Evolutionary conservation across 2,888 invertebrate species (phyloP).

Genomic region (Pristionchus entomophagus): DNA sequence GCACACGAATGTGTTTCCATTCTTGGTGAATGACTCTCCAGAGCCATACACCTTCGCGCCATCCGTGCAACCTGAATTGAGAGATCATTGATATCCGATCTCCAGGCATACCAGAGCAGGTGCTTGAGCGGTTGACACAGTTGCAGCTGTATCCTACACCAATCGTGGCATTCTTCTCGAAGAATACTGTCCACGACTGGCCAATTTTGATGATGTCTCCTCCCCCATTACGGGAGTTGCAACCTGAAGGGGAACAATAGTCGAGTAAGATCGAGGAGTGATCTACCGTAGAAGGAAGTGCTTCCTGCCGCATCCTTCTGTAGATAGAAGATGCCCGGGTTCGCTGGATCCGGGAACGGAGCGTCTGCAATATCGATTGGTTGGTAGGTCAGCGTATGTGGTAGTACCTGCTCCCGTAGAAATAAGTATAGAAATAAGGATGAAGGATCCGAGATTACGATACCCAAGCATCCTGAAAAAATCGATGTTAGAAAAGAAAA

Average conservation of each 20-base stretch:
- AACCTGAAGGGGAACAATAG: conserved; percentile 17
- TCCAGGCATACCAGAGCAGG: background rate
- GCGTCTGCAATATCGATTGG: background rate
- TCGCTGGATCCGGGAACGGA: conserved; percentile 1
- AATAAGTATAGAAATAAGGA: background rate
- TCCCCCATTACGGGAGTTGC: conserved; percentile 31
- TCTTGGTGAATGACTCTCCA: conserved; percentile 2
- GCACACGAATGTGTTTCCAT: conserved; percentile 16
- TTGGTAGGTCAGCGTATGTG: background rate
- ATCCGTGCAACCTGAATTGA: conserved; percentile 4
- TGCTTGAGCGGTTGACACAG: background rate
- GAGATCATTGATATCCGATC: conserved; percentile 15
- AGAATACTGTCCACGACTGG: conserved; percentile 20
- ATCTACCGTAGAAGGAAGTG: conserved; percentile 2
- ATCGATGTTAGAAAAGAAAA: background rate
- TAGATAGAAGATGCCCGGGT: conserved; percentile 36
- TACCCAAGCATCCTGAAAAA: conserved; percentile 36
- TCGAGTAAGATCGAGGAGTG: background rate
- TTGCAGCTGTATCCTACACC: conserved; percentile 17
- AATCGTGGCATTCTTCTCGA: background rate
- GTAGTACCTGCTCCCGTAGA: background rate
- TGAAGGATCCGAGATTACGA: conserved; percentile 3
- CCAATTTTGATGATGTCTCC: conserved; percentile 2
- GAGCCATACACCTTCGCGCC: background rate
- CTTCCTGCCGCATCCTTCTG: background rate